Evolutionary conservation across 2,888 invertebrate genomes (phyloP).

Genomic region (Marasmarcha lunaedactyla): DNA sequence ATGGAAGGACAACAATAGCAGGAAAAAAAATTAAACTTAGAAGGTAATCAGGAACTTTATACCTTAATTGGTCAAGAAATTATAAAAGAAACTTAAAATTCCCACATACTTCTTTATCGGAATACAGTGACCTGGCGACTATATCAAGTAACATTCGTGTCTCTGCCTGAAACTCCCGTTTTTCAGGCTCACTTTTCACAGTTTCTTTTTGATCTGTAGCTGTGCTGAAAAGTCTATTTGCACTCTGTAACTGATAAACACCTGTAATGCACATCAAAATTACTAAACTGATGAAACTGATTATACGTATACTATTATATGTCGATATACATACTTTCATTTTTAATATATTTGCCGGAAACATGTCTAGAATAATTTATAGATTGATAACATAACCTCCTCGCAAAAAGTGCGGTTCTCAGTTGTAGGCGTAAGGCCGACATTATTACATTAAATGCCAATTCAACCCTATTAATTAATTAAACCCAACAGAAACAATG

Average conservation of each 20-base stretch:
- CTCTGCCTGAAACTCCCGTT: conserved; percentile 96
- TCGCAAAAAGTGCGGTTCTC: conserved; percentile 24
- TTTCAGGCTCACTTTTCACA: conserved; percentile 72
- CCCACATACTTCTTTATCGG: conserved; percentile 94
- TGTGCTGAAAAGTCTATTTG: conserved; percentile 25
- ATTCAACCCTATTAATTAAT: no score
- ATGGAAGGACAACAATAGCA: no score
- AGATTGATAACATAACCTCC: conserved; percentile 37
- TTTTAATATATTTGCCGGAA: neutral
- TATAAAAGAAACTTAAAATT: neutral
- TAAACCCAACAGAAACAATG: no score
- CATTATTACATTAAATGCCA: neutral
- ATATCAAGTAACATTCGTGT: conserved; percentile 95
- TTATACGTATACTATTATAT: no score
- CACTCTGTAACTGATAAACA: conserved; percentile 4
- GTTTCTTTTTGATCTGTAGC: conserved; percentile 33
- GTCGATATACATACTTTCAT: no score
- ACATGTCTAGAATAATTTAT: conserved; percentile 12
- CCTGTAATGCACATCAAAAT: neutral
- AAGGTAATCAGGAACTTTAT: neutral
- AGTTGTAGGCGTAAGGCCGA: conserved; percentile 13
- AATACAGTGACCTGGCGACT: conserved; percentile 96
- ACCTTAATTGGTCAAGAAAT: neutral
- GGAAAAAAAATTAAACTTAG: neutral
- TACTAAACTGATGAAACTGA: no score